phyloP scores from a whole-genome alignment of 1,140 invertebrate genomes.

The Bombus sylvicola region DNA sequence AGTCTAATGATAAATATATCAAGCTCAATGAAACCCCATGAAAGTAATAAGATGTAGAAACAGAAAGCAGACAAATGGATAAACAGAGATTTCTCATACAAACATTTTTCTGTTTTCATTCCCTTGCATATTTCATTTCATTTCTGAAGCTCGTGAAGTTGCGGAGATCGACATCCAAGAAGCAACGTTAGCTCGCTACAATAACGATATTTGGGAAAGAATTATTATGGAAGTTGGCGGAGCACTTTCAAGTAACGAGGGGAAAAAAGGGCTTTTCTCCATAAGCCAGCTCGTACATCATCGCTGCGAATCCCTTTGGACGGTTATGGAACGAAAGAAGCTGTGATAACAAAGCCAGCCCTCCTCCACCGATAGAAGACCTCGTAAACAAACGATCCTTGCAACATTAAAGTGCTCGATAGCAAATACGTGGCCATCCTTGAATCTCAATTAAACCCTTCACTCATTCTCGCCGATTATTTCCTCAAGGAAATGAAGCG shows the following conservation, averaged over 20 bases:
- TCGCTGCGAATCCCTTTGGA: conserved; percentile 68
- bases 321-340: conserved; percentile 70
- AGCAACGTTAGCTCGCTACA: conserved; percentile 51
- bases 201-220: conserved; percentile 74
- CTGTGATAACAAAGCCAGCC: conserved; percentile 69
- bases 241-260: conserved; percentile 71
- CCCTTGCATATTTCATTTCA: conserved; percentile 49
- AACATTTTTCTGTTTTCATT: background rate
- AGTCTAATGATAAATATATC: background rate
- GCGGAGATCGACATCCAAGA: conserved; percentile 58
- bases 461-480: conserved; percentile 7
- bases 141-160: conserved; percentile 23
- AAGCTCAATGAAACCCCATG: background rate
- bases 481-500: conserved; percentile 36
- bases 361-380: conserved; percentile 50
- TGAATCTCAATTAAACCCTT: conserved; percentile 25
- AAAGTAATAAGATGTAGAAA: background rate
- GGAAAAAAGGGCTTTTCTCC: conserved; percentile 70
- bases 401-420: background rate
- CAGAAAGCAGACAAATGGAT: background rate
- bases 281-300: conserved; percentile 72
- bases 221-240: conserved; percentile 73
- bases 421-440: conserved; percentile 25
- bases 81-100: conserved; percentile 5
- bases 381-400: conserved; percentile 66